Conservation (phyloP, 2,797 vertebrate species). For the Heliangelus exortis region DNA sequence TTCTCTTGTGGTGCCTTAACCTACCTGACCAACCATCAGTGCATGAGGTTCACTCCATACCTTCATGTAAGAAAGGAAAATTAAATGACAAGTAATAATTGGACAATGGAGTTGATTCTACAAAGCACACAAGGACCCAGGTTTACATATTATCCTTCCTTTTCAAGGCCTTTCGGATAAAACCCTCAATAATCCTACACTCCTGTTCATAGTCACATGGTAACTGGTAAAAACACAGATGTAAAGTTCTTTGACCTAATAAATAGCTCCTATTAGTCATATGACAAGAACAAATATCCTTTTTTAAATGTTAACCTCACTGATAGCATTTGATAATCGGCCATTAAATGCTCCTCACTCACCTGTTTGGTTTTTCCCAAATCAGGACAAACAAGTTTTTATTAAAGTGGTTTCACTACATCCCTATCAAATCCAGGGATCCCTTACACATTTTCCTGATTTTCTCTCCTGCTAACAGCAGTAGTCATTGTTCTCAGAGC, state of each 20-base stretch:
- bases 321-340: not conserved
- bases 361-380: not conserved
- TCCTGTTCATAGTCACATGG: not conserved
- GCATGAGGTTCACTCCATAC: fast-evolving
- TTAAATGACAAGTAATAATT: not conserved
- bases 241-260: not conserved
- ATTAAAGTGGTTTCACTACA: not conserved
- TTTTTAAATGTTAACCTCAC: not conserved
- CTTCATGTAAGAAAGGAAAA: not conserved
- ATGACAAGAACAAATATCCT: not conserved
- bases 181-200: not conserved
- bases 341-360: not conserved
- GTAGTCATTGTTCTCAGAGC: not conserved
- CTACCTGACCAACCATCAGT: not conserved
- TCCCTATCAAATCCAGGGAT: not conserved
- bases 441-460: not conserved
- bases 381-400: not conserved
- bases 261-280: not conserved
- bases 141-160: not conserved
- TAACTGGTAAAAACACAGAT: not conserved
- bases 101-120: not conserved
- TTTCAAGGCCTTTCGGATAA: not conserved
- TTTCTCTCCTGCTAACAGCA: not conserved
- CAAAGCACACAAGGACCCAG: not conserved
- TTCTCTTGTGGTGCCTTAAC: not conserved